These are phyloP conservation scores for Felis chaus DNA, from an alignment of 2,113 vertebrate species.

Conservation along the genomic window DNA sequence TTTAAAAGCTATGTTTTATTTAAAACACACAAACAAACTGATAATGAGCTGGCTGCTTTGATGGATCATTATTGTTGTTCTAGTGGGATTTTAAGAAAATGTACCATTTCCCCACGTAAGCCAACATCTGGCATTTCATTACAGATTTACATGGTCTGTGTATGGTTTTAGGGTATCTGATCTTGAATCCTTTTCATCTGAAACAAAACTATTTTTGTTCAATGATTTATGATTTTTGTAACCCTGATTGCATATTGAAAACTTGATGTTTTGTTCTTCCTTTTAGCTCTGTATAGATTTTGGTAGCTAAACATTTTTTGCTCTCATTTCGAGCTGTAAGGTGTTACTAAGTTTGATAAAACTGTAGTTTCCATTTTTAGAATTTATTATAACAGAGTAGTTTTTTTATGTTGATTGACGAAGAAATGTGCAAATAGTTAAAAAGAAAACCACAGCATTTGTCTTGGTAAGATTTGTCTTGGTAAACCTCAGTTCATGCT, in stretches of 20 bases:
- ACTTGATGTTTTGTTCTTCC: slow-evolving; percentile 4
- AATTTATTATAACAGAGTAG: slow-evolving; percentile 11
- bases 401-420: background rate
- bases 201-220: slow-evolving; percentile 57
- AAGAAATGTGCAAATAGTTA: background rate
- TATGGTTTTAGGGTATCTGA: slow-evolving; percentile 53
- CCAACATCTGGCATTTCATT: slow-evolving; percentile 66
- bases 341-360: background rate
- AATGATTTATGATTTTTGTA: slow-evolving; percentile 62
- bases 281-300: slow-evolving; percentile 41
- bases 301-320: slow-evolving; percentile 30
- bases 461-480: background rate
- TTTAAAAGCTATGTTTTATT: slow-evolving; percentile 48
- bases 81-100: slow-evolving; percentile 66
- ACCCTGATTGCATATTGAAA: slow-evolving; percentile 33
- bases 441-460: background rate
- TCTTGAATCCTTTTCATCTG: slow-evolving; percentile 58
- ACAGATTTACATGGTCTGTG: slow-evolving; percentile 36
- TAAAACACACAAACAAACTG: slow-evolving; percentile 44
- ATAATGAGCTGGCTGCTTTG: slow-evolving; percentile 33
- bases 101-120: slow-evolving; percentile 31
- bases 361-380: background rate
- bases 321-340: slow-evolving; percentile 35
- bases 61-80: slow-evolving; percentile 63
- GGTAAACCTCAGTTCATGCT: background rate